A percentile compares a stretch with the other conserved stretches of the same genome.
phyloP scores from a whole-genome alignment of 2,113 vertebrate genomes.

The Tapirus terrestris region DNA sequence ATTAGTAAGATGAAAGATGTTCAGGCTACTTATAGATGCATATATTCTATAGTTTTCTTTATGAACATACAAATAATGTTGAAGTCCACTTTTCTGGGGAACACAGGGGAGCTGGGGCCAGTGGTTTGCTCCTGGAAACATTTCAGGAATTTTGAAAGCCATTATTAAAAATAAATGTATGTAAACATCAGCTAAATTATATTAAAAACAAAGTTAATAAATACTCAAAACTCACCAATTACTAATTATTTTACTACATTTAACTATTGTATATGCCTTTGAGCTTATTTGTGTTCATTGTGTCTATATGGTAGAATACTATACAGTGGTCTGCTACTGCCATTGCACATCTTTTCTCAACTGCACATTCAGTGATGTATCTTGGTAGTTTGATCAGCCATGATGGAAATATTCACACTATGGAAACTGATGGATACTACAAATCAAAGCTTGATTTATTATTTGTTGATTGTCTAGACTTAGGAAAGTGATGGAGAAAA shows the following conservation, averaged over 20 bases:
- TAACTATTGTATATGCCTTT: background rate
- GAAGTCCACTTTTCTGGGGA: background rate
- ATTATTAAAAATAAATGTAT: background rate
- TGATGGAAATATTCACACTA: background rate
- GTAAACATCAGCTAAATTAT: background rate
- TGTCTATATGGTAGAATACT: background rate
- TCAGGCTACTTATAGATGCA: background rate
- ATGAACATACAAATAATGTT: background rate
- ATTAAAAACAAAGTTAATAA: conserved; percentile 12
- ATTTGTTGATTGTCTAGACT: background rate
- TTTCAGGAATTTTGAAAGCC: background rate
- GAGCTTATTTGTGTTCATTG: background rate
- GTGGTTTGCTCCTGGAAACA: background rate
- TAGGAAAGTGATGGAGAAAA: background rate
- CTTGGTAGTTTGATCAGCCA: background rate
- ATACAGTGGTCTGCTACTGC: background rate
- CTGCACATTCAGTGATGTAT: background rate
- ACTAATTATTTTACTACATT: background rate
- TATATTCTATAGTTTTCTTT: background rate
- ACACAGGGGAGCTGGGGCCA: background rate
- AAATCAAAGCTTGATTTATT: background rate
- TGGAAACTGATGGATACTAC: background rate
- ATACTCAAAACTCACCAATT: background rate
- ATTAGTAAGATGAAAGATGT: background rate
- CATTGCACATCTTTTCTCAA: background rate